Evolutionary conservation across 2,113 vertebrate genomes (phyloP), one percentile per base, ranked within the genome.

Genomic region (Gracilinanus agilis): DNA sequence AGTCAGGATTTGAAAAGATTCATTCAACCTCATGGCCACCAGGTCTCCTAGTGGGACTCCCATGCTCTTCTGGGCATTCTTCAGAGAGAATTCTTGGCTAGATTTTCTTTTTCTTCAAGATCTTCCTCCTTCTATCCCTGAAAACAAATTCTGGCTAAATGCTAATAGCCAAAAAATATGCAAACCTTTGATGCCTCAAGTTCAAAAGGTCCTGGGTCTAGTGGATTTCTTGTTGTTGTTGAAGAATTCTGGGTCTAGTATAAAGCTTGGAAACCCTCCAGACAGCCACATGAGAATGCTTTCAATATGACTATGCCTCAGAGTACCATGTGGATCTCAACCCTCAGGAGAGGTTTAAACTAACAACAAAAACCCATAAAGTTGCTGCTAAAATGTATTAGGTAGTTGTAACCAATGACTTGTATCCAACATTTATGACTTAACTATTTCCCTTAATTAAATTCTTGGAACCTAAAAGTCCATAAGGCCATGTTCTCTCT

Each of bases 51-150:
- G 55, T 0, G 83, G 4, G 34, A 55, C 27, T 13, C 23, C 24
- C 4, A 1, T 16, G 9, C 40, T 94, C 93, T 90, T 92, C n/a
- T 40, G 44, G 23, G 44, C 53, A 89, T 55, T 92, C 34, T 90
- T 90, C 89, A 89, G 27, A 94, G 3, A 49, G 3, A 53, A 94
- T 89, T 21, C 90, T 91, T 29, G 89, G 88, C 40, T 92, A 1
- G 40, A 27, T 19, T 40, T 49, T 90, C 90, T 90, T 75, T 24
- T 29, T 54, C n/a, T 83, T n/a, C 90, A 93, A 93, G 19, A 89
- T 93, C 34, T 90, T 13, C 40, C 13, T 94, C n/a, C 95, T 75
- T 44, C 90, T 21, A 24, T 55, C 61, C 94, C 83, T n/a, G 91
- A 54, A 29, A 7, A 40, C 27, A 96, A 21, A 54, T 93, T 91